Base-by-base conservation (phyloP, 2,888 invertebrate genomes). In the Limnephilus rhombicus region DNA sequence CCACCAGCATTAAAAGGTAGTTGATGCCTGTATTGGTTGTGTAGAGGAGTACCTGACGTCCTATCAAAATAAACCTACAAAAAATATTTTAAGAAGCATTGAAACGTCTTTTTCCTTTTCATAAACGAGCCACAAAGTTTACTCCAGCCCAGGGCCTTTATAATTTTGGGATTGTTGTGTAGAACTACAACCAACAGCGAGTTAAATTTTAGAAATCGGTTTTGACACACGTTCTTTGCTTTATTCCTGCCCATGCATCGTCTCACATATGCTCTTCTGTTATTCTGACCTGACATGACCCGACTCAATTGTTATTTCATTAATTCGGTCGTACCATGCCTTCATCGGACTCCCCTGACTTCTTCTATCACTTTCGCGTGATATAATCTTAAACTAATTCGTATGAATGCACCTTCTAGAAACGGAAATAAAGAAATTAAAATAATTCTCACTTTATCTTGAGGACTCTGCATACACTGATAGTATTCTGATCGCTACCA, bases 1-100 rank as follows among this genome's bases (percentile, higher is more conserved):
- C 97, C 45, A 97, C 96, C 93, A 98, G 95, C 98, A 98, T 98
- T 45, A 98, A 95, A 90, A 98, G 94, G 95, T 98, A 98, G 49
- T 97, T 97, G 88, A 97, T 95, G 93, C 96, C 95, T 94, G 96
- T 97, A 94, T 97, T 97, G 85, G 95, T 91, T 93, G 96, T 94
- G 95, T 96, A 97, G 94, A 97, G 95, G 85, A 95, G 91, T 68
- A 96, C 95, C 95, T 95, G 96, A 95, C 94, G 95, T 93, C 95
- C 94, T 94, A 95, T 96, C 93, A 95, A 95, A 92, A 95, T 92
- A 92, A 95, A 94, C 31, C 96, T 96, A 94, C 0, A 90, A 92
- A 68, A 24, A 68, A 24, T 9, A 24, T 53, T 53, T 53, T 68
- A 68, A 24, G 3, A 68, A 12, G 5, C 11, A 45, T 45, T 13